Evolutionary conservation across 2,113 vertebrate species (phyloP), one percentile per base, ranked within the genome.

Genomic region (Poeciliopsis retropinna): DNA sequence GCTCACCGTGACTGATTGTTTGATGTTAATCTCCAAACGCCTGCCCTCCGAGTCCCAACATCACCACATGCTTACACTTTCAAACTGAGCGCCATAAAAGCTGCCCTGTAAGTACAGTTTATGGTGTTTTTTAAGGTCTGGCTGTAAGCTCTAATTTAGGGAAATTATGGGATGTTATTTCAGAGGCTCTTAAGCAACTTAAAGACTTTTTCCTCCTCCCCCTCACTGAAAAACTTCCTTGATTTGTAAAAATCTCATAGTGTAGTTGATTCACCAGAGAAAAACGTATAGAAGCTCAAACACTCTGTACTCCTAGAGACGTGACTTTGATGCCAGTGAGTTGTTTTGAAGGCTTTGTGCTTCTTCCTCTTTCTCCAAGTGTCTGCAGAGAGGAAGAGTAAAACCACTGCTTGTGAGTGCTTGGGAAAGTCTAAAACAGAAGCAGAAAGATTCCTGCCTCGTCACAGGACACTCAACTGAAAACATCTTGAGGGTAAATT

Each of bases 401-500:
- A 81, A 65, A 82, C 15, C 44, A 12, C 60, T 27, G 14, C n/a
- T 32, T 57, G 10, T 5, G 30, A 2, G 68, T 34, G 70, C 37
- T 60, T 1, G 13, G 57, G 68, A 64, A 72, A 67, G 73, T 79
- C 68, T 39, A 57, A 84, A 79, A 87, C 82, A 87, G 78, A 82
- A 70, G 84, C 61, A 81, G 79, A 87, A 30, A 72, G 51, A 69
- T 63, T 78, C 69, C 65, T 31, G 74, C 77, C 39, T 68, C 84
- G 78, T 83, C 74, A 82, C 67, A 86, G 67, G 76, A 82, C 71
- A 31, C 65, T 70, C 79, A 75, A 82, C 78, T 67, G 73, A 85
- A 91, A 91, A 90, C 82, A 87, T 88, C 90, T 87, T 81, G 74
- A 85, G 89, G 87, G 47, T 79, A 57, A 85, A 83, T 77, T 86